Percentiles rank a stretch among this genome's conserved stretches.
Evolutionary conservation across 2,888 invertebrate species (phyloP).

Genomic region (Chymomyza procnemis): DNA sequence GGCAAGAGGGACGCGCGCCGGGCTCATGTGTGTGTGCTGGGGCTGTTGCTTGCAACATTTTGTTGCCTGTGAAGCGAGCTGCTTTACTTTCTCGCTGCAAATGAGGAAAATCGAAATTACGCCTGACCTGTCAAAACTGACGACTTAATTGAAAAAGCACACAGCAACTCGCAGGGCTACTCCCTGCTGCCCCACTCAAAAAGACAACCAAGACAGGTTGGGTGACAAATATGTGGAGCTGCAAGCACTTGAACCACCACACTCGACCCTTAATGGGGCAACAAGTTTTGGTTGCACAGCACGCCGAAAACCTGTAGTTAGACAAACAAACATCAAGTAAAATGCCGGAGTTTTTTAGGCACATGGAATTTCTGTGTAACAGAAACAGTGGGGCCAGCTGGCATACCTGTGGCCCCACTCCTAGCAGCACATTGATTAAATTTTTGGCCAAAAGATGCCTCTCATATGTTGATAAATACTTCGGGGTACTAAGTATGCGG

Average conservation of each 20-base stretch:
- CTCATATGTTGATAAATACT: conserved; percentile 12
- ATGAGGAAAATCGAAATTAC: neutral
- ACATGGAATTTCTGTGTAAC: neutral
- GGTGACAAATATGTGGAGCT: conserved; percentile 42
- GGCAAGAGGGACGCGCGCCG: neutral
- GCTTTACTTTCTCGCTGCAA: conserved; percentile 28
- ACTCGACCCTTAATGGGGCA: conserved; percentile 31
- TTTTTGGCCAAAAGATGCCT: conserved; percentile 9
- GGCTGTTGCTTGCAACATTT: neutral
- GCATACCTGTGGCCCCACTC: neutral
- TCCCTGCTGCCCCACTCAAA: no score
- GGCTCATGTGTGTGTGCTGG: conserved; percentile 14
- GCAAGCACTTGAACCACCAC: conserved; percentile 14
- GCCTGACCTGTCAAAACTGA: neutral
- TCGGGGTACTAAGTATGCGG: neutral
- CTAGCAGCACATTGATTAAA: neutral
- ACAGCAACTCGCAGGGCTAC: conserved; percentile 2
- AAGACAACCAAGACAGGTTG: conserved; percentile 35
- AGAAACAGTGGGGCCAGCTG: neutral
- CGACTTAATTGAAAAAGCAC: conserved; percentile 36
- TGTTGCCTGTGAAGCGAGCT: neutral
- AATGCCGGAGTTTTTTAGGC: neutral
- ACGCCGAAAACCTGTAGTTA: neutral
- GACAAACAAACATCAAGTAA: neutral
- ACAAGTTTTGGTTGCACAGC: conserved; percentile 36